Conservation (phyloP, 2,797 vertebrate genomes). For the Linurgus olivaceus region DNA sequence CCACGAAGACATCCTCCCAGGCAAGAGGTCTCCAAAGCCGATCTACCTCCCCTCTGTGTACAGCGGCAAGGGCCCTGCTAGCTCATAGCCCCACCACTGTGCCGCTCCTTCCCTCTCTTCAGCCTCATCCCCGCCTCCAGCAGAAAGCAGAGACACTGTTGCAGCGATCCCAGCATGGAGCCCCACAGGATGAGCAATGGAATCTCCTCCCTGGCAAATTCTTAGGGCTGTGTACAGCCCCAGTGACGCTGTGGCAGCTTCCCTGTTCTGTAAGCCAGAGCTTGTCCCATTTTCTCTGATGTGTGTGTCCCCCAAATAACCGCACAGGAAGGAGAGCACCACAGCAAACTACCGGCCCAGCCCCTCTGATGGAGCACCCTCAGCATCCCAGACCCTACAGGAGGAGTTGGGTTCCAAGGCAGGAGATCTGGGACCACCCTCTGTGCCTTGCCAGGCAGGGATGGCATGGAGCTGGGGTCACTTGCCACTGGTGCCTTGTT, state of each 20-base stretch:
- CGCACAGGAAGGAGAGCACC: fast-evolving
- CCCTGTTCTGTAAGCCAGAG: not conserved
- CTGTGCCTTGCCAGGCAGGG: not conserved
- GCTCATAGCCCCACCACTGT: not conserved
- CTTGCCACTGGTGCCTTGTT: not conserved
- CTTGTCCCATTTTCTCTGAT: not conserved
- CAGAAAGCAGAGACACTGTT: not conserved
- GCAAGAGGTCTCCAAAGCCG: not conserved
- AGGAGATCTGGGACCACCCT: not conserved
- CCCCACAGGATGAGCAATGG: not conserved
- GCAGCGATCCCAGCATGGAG: fast-evolving
- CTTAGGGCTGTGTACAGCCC: not conserved
- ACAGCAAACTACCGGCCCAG: not conserved
- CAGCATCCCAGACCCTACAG: not conserved
- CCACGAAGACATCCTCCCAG: not conserved
- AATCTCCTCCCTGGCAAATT: not conserved
- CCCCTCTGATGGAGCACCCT: not conserved
- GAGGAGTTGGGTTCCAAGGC: not conserved
- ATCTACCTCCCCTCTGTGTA: constrained; percentile 8
- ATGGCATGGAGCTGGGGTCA: fast-evolving
- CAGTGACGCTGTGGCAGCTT: not conserved
- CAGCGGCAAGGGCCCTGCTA: not conserved
- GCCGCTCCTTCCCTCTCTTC: not conserved
- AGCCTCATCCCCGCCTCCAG: not conserved
- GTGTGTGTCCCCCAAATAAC: not conserved